These are phyloP conservation scores for Zoanthus gigantus DNA, from an alignment of 92 coral and sea anemone genomes.

Conservation along the genomic window DNA sequence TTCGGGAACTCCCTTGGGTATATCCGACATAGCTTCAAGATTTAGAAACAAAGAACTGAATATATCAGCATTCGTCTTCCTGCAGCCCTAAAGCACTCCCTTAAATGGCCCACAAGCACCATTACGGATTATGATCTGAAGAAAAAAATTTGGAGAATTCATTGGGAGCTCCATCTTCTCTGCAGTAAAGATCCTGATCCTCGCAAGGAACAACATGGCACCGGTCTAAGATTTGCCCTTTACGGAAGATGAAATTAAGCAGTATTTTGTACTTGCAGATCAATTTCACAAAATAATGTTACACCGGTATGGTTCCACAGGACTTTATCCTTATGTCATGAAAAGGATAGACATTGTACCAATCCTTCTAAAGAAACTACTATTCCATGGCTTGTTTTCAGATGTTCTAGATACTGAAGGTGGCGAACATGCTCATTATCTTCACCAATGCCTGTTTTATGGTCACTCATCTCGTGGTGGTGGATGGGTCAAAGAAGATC, in stretches of 20 bases:
- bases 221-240: conserved; percentile 15
- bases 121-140: conserved; percentile 45
- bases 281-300: conserved; percentile 9
- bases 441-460: conserved; percentile 28
- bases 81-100: conserved; percentile 24
- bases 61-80: conserved; percentile 8
- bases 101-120: conserved; percentile 38
- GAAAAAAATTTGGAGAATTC: conserved; percentile 27
- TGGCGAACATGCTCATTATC: conserved; percentile 30
- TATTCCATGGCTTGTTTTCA: conserved; percentile 32
- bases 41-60: conserved; percentile 16
- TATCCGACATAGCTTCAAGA: conserved; percentile 2
- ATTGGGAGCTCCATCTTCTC: conserved; percentile 29
- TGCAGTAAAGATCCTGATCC: conserved; percentile 9
- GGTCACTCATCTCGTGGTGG: conserved; percentile 26
- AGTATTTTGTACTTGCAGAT: conserved; percentile 12
- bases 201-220: conserved; percentile 21
- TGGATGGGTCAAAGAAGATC: conserved; percentile 23
- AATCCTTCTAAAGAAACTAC: conserved; percentile 27
- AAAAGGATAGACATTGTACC: conserved; percentile 43
- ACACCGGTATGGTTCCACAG: conserved; percentile 21
- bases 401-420: conserved; percentile 27
- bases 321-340: conserved; percentile 39
- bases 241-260: conserved; percentile 17
- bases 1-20: conserved; percentile 23